Conservation (phyloP, 2,888 invertebrate genomes). For the Aphodius granarius region DNA sequence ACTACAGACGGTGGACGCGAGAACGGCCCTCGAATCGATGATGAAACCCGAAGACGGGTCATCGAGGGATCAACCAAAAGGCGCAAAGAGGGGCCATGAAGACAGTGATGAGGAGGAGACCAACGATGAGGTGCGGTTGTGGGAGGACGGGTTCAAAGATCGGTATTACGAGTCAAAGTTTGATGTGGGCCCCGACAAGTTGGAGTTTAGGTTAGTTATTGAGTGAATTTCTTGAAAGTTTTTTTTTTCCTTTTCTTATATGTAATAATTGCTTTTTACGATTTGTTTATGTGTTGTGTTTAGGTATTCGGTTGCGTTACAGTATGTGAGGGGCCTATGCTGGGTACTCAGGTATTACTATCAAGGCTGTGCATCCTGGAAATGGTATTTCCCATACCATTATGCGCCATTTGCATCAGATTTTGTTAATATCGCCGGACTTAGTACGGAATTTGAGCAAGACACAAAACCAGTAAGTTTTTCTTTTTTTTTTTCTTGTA, state of each 20-base stretch:
- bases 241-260: too few species aligned
- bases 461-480: slow-evolving; percentile 82
- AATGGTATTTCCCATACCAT: slow-evolving; percentile 99
- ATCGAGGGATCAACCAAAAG: slow-evolving; percentile 45
- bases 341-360: slow-evolving; percentile 99
- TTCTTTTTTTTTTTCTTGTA: slow-evolving; percentile 10
- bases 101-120: slow-evolving; percentile 68
- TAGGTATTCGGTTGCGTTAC: slow-evolving; percentile 83
- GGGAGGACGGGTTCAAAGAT: slow-evolving; percentile 98
- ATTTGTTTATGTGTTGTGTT: slow-evolving; percentile 30
- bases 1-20: slow-evolving; percentile 35
- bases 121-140: slow-evolving; percentile 86
- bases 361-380: slow-evolving; percentile 99
- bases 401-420: slow-evolving; percentile 99
- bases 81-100: slow-evolving; percentile 59
- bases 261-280: too few species aligned
- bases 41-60: slow-evolving; percentile 50
- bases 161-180: slow-evolving; percentile 96
- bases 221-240: background rate
- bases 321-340: slow-evolving; percentile 94
- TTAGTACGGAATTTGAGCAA: slow-evolving; percentile 85
- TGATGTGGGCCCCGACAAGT: slow-evolving; percentile 73
- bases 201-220: slow-evolving; percentile 71
- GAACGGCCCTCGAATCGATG: slow-evolving; percentile 56
- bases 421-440: slow-evolving; percentile 86